A percentile compares a stretch with the other conserved stretches of the same genome.
These are phyloP conservation scores for Ciconia maguari DNA, from an alignment of 2,113 vertebrate genomes.

Conservation along the genomic window DNA sequence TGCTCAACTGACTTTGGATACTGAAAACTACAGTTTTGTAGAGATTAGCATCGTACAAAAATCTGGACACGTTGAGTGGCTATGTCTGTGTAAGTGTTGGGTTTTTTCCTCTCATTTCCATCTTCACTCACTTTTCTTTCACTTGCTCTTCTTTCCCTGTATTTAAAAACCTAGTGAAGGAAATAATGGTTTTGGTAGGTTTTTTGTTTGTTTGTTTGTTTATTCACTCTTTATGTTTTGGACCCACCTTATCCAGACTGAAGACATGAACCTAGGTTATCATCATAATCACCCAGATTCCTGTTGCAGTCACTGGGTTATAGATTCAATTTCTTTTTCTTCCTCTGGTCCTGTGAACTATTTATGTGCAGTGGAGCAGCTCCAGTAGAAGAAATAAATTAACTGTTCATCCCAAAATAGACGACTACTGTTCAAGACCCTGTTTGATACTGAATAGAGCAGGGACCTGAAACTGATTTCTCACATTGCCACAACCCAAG, in stretches of 20 bases:
- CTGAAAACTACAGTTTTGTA: not conserved
- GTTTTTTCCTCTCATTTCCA: not conserved
- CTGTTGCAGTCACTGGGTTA: not conserved
- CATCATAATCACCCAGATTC: not conserved
- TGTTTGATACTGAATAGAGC: not conserved
- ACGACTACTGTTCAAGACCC: not conserved
- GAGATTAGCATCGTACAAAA: not conserved
- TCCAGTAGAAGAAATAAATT: not conserved
- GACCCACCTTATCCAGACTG: not conserved
- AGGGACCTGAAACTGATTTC: not conserved
- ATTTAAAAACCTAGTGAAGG: not conserved
- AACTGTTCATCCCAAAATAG: not conserved
- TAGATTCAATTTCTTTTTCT: not conserved
- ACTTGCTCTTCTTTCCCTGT: not conserved
- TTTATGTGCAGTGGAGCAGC: not conserved
- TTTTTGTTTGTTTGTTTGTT: not conserved
- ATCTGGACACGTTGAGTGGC: not conserved
- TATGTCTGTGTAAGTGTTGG: not conserved
- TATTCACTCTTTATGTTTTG: not conserved
- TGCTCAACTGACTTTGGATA: not conserved
- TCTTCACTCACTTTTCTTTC: not conserved
- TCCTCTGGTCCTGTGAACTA: not conserved
- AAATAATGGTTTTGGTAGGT: not conserved
- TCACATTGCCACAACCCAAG: not conserved
- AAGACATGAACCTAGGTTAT: not conserved